Percentiles rank a stretch among this genome's conserved stretches.
phyloP scores from a whole-genome alignment of 2,797 vertebrate genomes.

The Ara ararauna region DNA sequence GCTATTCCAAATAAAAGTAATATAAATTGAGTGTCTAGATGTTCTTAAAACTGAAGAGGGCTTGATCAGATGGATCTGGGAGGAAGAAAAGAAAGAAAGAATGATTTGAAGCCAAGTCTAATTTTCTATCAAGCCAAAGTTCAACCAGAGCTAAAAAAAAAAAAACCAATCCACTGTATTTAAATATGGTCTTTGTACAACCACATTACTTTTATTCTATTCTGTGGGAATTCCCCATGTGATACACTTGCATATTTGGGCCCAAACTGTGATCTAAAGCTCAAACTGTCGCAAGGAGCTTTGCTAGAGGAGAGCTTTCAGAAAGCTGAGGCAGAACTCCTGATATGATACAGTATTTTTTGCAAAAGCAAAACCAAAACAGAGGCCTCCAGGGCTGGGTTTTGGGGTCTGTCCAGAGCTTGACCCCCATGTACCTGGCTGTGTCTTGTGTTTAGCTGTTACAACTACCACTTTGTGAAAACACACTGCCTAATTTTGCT shows the following conservation, averaged over 20 bases:
- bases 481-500: accelerated
- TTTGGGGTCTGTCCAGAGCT: not conserved
- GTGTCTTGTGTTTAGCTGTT: not conserved
- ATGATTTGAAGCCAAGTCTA: not conserved
- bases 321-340: not conserved
- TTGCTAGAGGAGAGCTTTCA: not conserved
- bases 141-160: not conserved
- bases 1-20: not conserved
- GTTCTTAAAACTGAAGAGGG: not conserved
- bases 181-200: not conserved
- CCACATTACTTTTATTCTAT: not conserved
- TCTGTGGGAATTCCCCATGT: not conserved
- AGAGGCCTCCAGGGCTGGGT: not conserved
- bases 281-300: not conserved
- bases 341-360: not conserved
- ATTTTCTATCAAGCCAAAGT: not conserved
- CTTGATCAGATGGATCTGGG: not conserved
- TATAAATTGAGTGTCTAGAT: not conserved
- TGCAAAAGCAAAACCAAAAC: not conserved
- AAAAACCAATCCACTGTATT: not conserved
- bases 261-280: not conserved
- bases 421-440: accelerated
- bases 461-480: accelerated
- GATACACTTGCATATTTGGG: not conserved
- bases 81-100: not conserved